Base-by-base conservation (phyloP, 2,888 invertebrate genomes). In the Drosophila putrida region DNA sequence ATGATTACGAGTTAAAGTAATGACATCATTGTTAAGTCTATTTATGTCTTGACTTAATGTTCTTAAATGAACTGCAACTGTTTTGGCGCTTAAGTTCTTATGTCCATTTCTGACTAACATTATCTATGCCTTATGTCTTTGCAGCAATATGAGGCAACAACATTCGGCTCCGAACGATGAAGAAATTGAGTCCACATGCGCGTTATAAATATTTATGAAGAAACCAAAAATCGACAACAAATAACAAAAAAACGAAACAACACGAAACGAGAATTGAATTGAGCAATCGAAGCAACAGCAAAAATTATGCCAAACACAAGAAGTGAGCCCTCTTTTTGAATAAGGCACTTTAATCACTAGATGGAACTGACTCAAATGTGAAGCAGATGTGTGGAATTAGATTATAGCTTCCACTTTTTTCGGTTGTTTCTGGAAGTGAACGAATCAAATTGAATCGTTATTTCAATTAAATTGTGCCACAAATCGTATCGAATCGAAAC, bases 141-240 rank as follows among this genome's bases (percentile, higher is more conserved):
- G 27, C 66, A 87, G 85, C 63, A 71, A 61, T 44, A 55, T 55
- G 55, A 36, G 55, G 44, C 44, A 55, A 43, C 71, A 60, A 72
- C 54, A 50, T 36, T 49, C 66, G 46, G 59, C 57, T 39, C 60
- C 36, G 46, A 75, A 74, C 72, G 71, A 87, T 89, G 89, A 78
- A 55, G 75, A 81, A 79, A 80, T 68, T 61, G 62, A 87, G 71
- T 73, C 79, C 75, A 77, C 74, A 83, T 80, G 88, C 70, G 54
- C 74, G 76, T 60, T 80, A 72, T 78, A 78, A 86, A 78, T 78
- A 77, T 71, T 72, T 72, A 71, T 75, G 65, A 69, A 66, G 58
- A 70, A 58, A 63, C 66, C 55, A 71, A 70, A 59, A 71, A 43
- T 49, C 44, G 55, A 59, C 41, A 71, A 49, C 20, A 36, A 59